Base-by-base conservation (phyloP, 2,113 vertebrate genomes). In the Cyanoramphus novaezelandiae region DNA sequence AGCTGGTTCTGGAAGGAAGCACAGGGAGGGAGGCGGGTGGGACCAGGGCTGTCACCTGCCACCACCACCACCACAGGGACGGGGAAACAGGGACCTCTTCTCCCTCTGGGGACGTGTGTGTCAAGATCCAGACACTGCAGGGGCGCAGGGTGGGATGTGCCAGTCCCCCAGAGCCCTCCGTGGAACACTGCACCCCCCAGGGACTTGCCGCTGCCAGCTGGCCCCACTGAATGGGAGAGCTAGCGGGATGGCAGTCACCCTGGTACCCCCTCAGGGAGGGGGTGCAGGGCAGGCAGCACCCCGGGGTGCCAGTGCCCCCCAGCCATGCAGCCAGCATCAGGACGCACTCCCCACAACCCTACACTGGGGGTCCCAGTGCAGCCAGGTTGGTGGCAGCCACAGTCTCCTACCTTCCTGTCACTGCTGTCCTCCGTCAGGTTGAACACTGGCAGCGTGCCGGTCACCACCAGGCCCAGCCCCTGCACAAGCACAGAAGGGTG, bases 391-490 rank as follows among this genome's bases (percentile, higher is more conserved):
- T 68, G 27, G 44, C 59, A 93, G 60, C 62, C 57, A 75, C 25
- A n/a, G 65, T n/a, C 17, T 90, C 93, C 44, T 95, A 98, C 97
- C 98, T 98, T 99, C 98, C 99, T 99, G 97, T 98, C 94, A 55
- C 98, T 98, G 16, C 96, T 97, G 67, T 99, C 99, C 86, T 98
- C 98, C 0, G 99, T 99, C 94, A 99, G 98, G 98, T 99, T 99
- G 97, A 99, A 99, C 76, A 99, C 99, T 0, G 99, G 99, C 97
- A 99, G 98, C 0, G 99, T 99, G 74, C 99, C 99, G 1, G 99
- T 99, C 96, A 99, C 99, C 96, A 99, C 99, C 49, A 99, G 97
- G 23, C 99, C 99, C 97, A 99, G 98, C 65, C 99, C 99, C 99
- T 99, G 95, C 50, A 86, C 60, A 91, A 35, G 91, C 53, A 89